phyloP scores from a whole-genome alignment of 2,113 vertebrate species.

The Craseonycteris thonglongyai region DNA sequence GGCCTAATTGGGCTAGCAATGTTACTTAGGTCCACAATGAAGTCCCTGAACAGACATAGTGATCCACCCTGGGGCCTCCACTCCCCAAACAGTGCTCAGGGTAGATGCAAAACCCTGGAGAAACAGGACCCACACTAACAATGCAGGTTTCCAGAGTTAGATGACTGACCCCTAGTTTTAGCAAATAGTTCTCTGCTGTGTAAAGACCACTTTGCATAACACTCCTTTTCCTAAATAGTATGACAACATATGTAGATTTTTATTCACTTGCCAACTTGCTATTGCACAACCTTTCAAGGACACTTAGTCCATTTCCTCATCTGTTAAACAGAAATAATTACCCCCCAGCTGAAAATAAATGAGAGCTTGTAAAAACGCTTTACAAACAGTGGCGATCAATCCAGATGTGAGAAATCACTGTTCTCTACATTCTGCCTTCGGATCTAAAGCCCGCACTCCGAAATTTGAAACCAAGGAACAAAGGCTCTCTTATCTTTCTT shows the following conservation, averaged over 20 bases:
- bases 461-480: conserved; percentile 3
- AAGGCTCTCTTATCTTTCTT: not conserved
- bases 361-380: conserved; percentile 26
- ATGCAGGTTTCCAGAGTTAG: not conserved
- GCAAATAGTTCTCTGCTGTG: not conserved
- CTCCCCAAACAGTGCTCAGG: not conserved
- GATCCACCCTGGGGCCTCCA: not conserved
- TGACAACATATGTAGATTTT: conserved; percentile 23
- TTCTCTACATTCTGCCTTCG: conserved; percentile 5
- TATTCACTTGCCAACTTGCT: conserved; percentile 19
- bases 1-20: not conserved
- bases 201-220: not conserved
- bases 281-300: conserved; percentile 41
- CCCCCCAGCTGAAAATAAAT: conserved; percentile 32
- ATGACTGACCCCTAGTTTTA: not conserved
- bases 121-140: not conserved
- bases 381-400: not conserved
- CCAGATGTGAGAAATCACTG: conserved; percentile 20
- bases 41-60: not conserved
- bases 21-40: not conserved
- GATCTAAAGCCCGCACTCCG: not conserved
- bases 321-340: conserved; percentile 37
- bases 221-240: conserved; percentile 42
- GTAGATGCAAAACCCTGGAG: not conserved
- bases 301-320: conserved; percentile 2